Conservation (phyloP, 1,140 invertebrate species). For the Pygmarrhopalites habei region DNA sequence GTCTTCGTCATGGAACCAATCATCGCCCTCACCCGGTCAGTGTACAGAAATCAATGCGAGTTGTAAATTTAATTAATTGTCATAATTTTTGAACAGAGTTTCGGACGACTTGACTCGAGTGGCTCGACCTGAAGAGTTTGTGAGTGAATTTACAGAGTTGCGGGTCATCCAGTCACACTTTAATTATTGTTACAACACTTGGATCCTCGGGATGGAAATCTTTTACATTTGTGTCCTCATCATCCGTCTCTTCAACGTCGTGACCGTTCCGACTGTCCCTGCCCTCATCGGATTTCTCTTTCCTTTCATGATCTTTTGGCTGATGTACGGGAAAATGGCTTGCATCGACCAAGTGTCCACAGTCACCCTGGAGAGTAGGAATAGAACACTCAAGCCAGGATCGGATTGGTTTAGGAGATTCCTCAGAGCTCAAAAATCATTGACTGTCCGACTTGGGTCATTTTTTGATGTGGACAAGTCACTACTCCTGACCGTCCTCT, state of each 20-base stretch:
- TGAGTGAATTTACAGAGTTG: background rate
- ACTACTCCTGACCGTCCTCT: background rate
- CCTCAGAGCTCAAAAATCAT: background rate
- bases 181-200: background rate
- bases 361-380: background rate
- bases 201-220: background rate
- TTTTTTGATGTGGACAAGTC: background rate
- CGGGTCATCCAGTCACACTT: background rate
- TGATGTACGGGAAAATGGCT: background rate
- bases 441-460: background rate
- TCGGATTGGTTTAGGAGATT: background rate
- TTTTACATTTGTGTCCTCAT: background rate
- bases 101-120: background rate
- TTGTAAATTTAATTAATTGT: background rate
- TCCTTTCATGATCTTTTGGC: background rate
- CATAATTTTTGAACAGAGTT: background rate
- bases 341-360: background rate
- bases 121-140: background rate
- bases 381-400: too few relatives aligned
- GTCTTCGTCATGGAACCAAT: background rate
- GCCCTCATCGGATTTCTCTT: background rate
- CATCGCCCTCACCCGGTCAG: background rate
- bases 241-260: background rate
- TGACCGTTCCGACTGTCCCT: background rate
- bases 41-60: background rate